phyloP scores from a whole-genome alignment of 2,797 vertebrate genomes.

The Danio albolineatus region DNA sequence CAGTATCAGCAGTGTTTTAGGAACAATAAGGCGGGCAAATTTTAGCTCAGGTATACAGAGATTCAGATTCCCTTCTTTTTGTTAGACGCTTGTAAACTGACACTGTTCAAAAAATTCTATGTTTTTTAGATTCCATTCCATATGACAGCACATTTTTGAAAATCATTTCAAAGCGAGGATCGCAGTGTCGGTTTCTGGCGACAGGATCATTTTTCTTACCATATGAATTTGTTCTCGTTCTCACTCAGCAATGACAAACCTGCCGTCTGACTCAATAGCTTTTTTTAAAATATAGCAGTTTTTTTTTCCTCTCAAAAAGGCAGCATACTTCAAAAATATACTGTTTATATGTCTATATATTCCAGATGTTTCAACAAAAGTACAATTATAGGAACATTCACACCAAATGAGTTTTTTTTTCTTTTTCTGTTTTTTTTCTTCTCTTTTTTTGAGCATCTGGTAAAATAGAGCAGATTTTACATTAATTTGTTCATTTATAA shows the following conservation, averaged over 20 bases:
- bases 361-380: slow-evolving; percentile 38
- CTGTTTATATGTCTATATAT: slow-evolving; percentile 14
- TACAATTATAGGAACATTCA: slow-evolving; percentile 2
- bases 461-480: slow-evolving; percentile 15
- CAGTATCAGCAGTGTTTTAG: background rate
- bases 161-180: slow-evolving; percentile 2
- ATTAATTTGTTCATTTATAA: slow-evolving; percentile 10
- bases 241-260: slow-evolving; percentile 23
- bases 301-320: background rate
- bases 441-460: background rate
- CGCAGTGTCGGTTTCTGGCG: background rate
- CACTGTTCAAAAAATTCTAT: background rate
- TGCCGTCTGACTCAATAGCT: slow-evolving; percentile 6
- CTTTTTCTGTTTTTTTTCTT: no score
- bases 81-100: slow-evolving; percentile 12
- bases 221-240: slow-evolving; percentile 18
- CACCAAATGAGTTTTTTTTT: background rate
- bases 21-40: background rate
- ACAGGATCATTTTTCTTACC: slow-evolving; percentile 1
- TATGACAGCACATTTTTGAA: slow-evolving; percentile 13
- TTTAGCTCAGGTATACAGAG: background rate
- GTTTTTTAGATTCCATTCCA: background rate
- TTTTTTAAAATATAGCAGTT: background rate
- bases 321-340: slow-evolving; percentile 45
- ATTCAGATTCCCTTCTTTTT: slow-evolving; percentile 24